Evolutionary conservation across 2,888 invertebrate species (phyloP), one percentile per base, ranked within the genome.

Genomic region (Himalopsyche tibetana): DNA sequence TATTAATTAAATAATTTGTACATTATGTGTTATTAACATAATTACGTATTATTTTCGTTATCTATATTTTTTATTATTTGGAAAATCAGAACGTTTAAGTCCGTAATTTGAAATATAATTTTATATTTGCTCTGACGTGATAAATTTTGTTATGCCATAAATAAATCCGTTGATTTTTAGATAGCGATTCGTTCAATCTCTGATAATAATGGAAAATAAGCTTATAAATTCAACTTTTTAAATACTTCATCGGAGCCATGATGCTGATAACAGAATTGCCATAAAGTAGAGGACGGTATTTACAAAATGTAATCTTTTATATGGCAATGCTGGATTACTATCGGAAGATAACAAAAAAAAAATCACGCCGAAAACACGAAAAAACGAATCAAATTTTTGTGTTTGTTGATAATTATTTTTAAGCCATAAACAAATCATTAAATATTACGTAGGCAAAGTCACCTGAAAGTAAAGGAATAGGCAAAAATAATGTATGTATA

Each of bases 161-260:
- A 63, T 63, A 63, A 63, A 63, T 63, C 63, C 28, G 63, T 19
- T 63, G 63, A 63, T 19, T 63, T 63, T 63, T 0, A 63, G 63
- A 63, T 63, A 63, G 19, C 28, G 8, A 2, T 63, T 63, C n/a
- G 63, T 63, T 63, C 63, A 63, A 63, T 63, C n/a, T 63, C n/a
- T 63, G 63, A 63, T 63, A 63, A 63, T 63, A 63, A 63, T 28
- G 28, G 15, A 28, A n/a, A 63, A 63, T 63, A 63, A 63, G 63
- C 63, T 63, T 63, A 19, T 63, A 63, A 63, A 63, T 63, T 63
- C 56, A 8, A 11, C 15, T 51, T 19, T 19, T 63, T n/a, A 15
- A 63, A 63, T 19, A 63, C 9, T 63, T 6, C 63, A 63, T 63
- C 19, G 63, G 63, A 19, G 63, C n/a, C 63, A 19, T 6, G 63